Conservation (phyloP, 2,113 vertebrate genomes). For the Zosterops pallidus region DNA sequence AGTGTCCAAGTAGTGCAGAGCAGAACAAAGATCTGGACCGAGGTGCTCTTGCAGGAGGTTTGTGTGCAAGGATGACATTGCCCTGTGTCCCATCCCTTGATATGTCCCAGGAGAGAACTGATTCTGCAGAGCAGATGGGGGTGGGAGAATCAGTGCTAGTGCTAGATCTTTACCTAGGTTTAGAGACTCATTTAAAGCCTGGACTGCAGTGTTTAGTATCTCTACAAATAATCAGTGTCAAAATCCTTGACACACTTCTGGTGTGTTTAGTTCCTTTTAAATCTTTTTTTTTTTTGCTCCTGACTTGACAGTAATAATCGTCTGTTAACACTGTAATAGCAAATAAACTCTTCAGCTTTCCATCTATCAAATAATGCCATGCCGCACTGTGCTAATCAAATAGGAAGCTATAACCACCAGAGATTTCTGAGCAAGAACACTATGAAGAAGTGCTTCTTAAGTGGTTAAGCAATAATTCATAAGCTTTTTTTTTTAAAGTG, state of each 20-base stretch:
- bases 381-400: not conserved
- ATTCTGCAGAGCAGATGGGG: not conserved
- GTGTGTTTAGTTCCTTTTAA: not conserved
- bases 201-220: not conserved
- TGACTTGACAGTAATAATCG: not conserved
- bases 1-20: not conserved
- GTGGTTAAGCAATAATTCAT: not conserved
- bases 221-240: not conserved
- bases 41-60: not conserved
- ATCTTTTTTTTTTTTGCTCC: not conserved
- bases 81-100: not conserved
- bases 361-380: rapidly evolving
- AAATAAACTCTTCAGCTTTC: not conserved
- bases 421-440: not conserved
- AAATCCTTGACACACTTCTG: not conserved
- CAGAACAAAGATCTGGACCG: not conserved
- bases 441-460: not conserved
- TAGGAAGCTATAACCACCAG: not conserved
- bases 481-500: not conserved
- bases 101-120: rapidly evolving
- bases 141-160: not conserved
- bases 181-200: not conserved
- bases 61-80: not conserved
- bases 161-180: not conserved
- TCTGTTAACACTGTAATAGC: not conserved